These are phyloP conservation scores for Osmoderma eremita DNA, from an alignment of 2,888 invertebrate species.

Conservation along the genomic window DNA sequence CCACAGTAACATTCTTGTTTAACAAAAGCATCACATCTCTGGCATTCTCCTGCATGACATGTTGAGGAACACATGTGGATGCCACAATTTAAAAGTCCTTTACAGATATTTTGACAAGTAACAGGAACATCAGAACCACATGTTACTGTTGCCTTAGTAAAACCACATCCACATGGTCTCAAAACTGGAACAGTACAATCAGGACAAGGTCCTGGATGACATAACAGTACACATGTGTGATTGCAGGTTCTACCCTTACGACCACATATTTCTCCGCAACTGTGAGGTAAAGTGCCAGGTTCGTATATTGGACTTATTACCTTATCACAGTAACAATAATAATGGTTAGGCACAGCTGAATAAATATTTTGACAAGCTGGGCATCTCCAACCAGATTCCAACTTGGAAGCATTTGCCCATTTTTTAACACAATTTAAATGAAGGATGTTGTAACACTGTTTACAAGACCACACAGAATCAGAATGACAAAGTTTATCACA, in stretches of 20 bases:
- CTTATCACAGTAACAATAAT: constrained; percentile 92
- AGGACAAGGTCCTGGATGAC: constrained; percentile 96
- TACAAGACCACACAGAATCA: constrained; percentile 90
- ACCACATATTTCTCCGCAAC: constrained; percentile 90
- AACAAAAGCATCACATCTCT: constrained; percentile 73
- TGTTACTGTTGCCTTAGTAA: constrained; percentile 73
- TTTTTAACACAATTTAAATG: constrained; percentile 90
- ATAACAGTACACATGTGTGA: constrained; percentile 81
- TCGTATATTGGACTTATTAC: constrained; percentile 78
- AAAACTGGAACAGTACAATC: constrained; percentile 82
- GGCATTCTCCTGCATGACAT: constrained; percentile 86
- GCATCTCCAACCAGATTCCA: constrained; percentile 90
- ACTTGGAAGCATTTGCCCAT: constrained; percentile 88
- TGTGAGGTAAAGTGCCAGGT: constrained; percentile 85
- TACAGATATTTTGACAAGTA: constrained; percentile 80
- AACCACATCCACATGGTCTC: constrained; percentile 82
- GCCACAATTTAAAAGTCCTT: constrained; percentile 79
- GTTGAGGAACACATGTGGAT: constrained; percentile 76
- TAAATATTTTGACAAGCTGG: constrained; percentile 93
- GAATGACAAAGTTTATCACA: constrained; percentile 85
- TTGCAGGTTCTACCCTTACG: constrained; percentile 66
- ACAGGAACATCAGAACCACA: constrained; percentile 79
- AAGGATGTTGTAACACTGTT: constrained; percentile 90
- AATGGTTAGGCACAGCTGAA: constrained; percentile 78
- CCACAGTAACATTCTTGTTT: constrained; percentile 81